Evolutionary conservation across 1,140 invertebrate genomes (phyloP).

Genomic region (Cylas formicarius): DNA sequence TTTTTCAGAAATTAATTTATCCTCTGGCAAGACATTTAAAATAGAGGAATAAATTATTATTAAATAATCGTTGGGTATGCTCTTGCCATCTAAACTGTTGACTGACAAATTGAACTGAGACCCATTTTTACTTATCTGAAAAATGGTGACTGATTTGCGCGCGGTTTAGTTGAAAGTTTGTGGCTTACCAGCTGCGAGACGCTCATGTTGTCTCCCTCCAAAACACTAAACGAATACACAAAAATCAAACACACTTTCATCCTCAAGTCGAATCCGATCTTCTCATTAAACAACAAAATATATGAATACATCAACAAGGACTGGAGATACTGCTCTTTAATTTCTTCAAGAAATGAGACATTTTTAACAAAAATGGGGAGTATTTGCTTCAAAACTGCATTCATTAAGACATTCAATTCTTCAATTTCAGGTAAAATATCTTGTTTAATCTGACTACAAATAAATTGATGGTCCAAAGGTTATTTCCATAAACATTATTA

Average conservation of each 20-base stretch:
- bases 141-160: slow-evolving; percentile 2
- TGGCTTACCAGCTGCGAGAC: slow-evolving; percentile 15
- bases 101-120: slow-evolving; percentile 16
- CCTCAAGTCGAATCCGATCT: slow-evolving; percentile 23
- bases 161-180: background rate
- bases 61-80: slow-evolving; percentile 11
- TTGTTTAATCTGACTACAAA: slow-evolving; percentile 19
- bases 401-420: slow-evolving; percentile 19
- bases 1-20: slow-evolving; percentile 18
- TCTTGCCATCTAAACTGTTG: slow-evolving; percentile 11
- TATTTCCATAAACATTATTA: background rate
- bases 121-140: slow-evolving; percentile 20
- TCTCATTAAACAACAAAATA: slow-evolving; percentile 16
- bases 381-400: slow-evolving; percentile 24
- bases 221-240: slow-evolving; percentile 17
- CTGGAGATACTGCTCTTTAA: slow-evolving; percentile 14
- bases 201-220: slow-evolving; percentile 9
- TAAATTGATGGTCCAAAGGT: slow-evolving; percentile 4
- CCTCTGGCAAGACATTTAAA: slow-evolving; percentile 17
- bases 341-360: slow-evolving; percentile 14
- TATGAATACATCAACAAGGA: slow-evolving; percentile 20
- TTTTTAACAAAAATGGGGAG: slow-evolving; percentile 21
- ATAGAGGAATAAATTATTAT: slow-evolving; percentile 24
- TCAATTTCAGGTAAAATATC: slow-evolving; percentile 16
- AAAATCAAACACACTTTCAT: slow-evolving; percentile 23